phyloP scores from a whole-genome alignment of 2,113 vertebrate species.

The Hylia prasina region DNA sequence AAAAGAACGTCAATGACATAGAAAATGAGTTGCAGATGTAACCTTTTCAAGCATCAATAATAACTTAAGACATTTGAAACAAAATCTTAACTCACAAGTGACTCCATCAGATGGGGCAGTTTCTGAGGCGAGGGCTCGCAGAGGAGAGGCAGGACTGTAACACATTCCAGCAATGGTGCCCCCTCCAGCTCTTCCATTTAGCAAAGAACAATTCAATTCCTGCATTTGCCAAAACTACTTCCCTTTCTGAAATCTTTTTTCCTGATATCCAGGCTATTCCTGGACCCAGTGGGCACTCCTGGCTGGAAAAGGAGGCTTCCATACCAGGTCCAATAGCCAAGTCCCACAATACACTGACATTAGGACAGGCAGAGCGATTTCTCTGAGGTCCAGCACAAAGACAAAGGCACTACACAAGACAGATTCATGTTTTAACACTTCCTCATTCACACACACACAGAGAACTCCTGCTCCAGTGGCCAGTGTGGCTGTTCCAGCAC shows the following conservation, averaged over 20 bases:
- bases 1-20: slow-evolving; percentile 54
- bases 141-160: background rate
- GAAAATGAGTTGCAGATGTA: slow-evolving; percentile 66
- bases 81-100: slow-evolving; percentile 19
- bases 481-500: background rate
- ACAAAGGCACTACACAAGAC: background rate
- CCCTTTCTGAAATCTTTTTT: background rate
- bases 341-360: background rate
- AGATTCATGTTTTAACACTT: background rate
- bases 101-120: background rate
- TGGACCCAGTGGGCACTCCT: background rate
- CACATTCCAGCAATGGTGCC: background rate
- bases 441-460: background rate
- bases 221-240: background rate
- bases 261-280: background rate
- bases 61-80: slow-evolving; percentile 42
- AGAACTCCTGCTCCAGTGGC: background rate
- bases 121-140: background rate
- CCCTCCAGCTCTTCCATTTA: background rate
- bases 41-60: slow-evolving; percentile 60
- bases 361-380: background rate
- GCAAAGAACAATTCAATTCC: background rate
- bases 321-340: background rate
- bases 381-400: background rate
- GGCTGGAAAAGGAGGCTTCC: background rate